Evolutionary conservation across 2,113 vertebrate genomes (phyloP).

Genomic region (Caracal caracal): DNA sequence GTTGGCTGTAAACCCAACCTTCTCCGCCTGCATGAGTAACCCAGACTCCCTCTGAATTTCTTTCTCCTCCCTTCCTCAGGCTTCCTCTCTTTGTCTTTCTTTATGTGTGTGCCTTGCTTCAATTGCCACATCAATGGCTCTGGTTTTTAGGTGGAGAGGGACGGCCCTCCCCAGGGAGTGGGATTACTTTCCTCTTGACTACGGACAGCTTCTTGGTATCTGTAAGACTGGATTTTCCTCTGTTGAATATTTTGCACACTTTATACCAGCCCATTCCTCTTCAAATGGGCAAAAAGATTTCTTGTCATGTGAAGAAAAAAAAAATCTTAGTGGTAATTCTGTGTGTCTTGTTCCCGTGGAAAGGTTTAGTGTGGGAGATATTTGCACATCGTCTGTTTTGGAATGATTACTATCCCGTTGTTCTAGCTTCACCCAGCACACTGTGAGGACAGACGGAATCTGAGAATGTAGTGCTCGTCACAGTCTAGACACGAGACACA

Average conservation of each 20-base stretch:
- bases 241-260: constrained; percentile 89
- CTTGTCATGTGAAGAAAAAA: constrained; percentile 92
- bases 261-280: constrained; percentile 94
- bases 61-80: constrained; percentile 90
- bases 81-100: constrained; percentile 91
- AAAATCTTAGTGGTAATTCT: constrained; percentile 91
- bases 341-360: constrained; percentile 93
- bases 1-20: constrained; percentile 91
- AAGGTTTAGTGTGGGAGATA: constrained; percentile 93
- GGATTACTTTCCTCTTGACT: constrained; percentile 93
- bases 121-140: constrained; percentile 89
- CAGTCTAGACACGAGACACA: constrained; percentile 92
- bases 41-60: constrained; percentile 91
- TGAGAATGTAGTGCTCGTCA: constrained; percentile 92
- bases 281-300: constrained; percentile 93
- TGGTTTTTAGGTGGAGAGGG: constrained; percentile 90
- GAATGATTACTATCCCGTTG: constrained; percentile 91
- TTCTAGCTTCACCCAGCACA: constrained; percentile 92
- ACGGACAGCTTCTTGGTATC: constrained; percentile 91
- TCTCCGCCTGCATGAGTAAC: constrained; percentile 92
- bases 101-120: constrained; percentile 90
- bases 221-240: constrained; percentile 91
- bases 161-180: constrained; percentile 91
- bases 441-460: constrained; percentile 93
- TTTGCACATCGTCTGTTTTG: constrained; percentile 90